Conservation (phyloP, 2,888 invertebrate species). For the Hypsopygia costalis region DNA sequence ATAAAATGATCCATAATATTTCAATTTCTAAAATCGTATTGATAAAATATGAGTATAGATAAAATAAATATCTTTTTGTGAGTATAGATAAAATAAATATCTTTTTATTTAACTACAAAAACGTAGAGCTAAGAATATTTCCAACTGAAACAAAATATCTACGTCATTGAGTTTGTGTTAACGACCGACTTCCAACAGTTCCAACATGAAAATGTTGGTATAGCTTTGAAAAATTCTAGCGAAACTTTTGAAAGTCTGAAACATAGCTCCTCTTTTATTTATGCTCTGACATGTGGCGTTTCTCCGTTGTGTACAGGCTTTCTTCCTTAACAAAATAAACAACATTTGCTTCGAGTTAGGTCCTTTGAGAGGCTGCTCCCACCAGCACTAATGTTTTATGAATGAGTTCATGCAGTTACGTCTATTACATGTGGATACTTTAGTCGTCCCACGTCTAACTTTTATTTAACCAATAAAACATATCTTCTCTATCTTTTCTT, state of each 20-base stretch:
- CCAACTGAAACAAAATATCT: neutral
- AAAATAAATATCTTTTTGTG: too few species aligned
- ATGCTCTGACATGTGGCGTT: constrained; percentile 76
- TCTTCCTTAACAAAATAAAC: constrained; percentile 78
- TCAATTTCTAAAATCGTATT: too few species aligned
- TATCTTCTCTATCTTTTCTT: neutral
- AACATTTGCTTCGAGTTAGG: constrained; percentile 73
- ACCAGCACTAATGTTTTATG: constrained; percentile 69
- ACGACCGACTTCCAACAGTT: constrained; percentile 48
- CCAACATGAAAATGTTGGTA: constrained; percentile 39
- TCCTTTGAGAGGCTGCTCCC: constrained; percentile 70
- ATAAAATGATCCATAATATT: too few species aligned
- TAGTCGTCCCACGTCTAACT: constrained; percentile 11
- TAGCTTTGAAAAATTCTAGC: constrained; percentile 65
- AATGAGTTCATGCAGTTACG: constrained; percentile 68
- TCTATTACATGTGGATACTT: constrained; percentile 28
- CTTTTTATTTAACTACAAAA: too few species aligned
- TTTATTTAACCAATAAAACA: constrained; percentile 8
- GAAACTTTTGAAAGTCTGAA: constrained; percentile 73
- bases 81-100: too few species aligned
- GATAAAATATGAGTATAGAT: too few species aligned
- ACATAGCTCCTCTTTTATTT: constrained; percentile 77
- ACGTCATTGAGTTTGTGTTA: neutral
- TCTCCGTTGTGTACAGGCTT: constrained; percentile 69
- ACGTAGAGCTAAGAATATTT: neutral